A percentile compares a stretch with the other conserved stretches of the same genome.
phyloP scores from a whole-genome alignment of 1,140 invertebrate genomes.

The Zaprionus tsacasi region DNA sequence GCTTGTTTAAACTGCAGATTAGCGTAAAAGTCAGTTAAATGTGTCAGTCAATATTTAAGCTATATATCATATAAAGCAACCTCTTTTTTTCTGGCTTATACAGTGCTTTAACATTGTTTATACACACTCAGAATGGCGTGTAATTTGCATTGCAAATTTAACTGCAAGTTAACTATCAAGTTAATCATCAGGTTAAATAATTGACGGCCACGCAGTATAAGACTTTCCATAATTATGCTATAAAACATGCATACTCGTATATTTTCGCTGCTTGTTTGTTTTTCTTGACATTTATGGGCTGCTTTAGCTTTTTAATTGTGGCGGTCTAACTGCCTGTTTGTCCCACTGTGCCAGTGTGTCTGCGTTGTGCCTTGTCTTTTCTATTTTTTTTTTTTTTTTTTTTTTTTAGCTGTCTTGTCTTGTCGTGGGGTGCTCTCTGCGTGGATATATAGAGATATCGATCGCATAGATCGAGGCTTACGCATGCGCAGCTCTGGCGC shows the following conservation, averaged over 20 bases:
- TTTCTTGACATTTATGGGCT: not conserved
- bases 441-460: conserved; percentile 49
- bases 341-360: too few relatives aligned
- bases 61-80: not conserved
- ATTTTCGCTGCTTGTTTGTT: not conserved
- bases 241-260: conserved; percentile 1
- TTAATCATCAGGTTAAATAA: not conserved
- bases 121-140: not conserved
- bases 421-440: conserved; percentile 3
- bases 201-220: not conserved
- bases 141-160: conserved; percentile 5
- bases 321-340: not conserved
- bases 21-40: not conserved
- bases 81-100: not conserved
- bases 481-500: conserved; percentile 64
- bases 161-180: not conserved
- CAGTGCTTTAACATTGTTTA: not conserved
- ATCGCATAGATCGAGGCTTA: conserved; percentile 57
- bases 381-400: too few relatives aligned
- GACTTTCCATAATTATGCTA: conserved; percentile 5
- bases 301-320: not conserved
- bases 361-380: too few relatives aligned
- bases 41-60: not conserved
- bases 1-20: not conserved
- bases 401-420: not conserved